A percentile compares a stretch with the other conserved stretches of the same genome.
These are phyloP conservation scores for Acinonyx jubatus DNA, from an alignment of 2,113 vertebrate species.

Conservation along the genomic window DNA sequence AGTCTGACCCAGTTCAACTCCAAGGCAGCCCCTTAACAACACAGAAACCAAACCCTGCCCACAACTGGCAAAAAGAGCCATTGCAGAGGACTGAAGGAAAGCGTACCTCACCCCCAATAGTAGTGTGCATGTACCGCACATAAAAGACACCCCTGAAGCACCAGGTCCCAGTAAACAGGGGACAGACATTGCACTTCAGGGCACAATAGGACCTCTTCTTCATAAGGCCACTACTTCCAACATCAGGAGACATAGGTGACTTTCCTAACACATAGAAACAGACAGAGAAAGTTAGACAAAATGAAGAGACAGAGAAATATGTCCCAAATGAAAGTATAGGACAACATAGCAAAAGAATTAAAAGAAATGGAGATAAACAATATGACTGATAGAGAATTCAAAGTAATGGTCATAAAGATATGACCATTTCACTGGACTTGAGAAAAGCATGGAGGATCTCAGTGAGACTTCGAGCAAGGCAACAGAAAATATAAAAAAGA, in stretches of 20 bases:
- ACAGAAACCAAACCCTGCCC: background rate
- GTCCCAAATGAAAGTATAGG: background rate
- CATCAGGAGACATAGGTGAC: background rate
- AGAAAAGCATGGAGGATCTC: background rate
- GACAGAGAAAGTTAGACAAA: background rate
- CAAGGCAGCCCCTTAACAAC: background rate
- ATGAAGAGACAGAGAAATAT: background rate
- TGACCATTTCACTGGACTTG: background rate
- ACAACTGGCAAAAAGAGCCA: background rate
- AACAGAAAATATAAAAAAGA: background rate
- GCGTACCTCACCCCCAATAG: background rate
- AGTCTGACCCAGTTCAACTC: background rate
- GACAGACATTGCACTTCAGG: background rate
- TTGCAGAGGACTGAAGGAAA: background rate
- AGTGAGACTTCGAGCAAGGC: background rate
- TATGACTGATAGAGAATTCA: background rate
- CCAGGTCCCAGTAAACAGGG: background rate
- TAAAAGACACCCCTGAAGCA: background rate
- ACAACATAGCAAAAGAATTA: background rate
- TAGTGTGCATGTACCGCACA: background rate
- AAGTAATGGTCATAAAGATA: background rate
- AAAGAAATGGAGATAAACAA: background rate
- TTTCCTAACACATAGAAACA: background rate
- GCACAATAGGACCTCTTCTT: background rate
- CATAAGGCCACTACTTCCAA: background rate